These are phyloP conservation scores for Drosophila sechellia DNA, from an alignment of 1,140 invertebrate species.

Conservation along the genomic window DNA sequence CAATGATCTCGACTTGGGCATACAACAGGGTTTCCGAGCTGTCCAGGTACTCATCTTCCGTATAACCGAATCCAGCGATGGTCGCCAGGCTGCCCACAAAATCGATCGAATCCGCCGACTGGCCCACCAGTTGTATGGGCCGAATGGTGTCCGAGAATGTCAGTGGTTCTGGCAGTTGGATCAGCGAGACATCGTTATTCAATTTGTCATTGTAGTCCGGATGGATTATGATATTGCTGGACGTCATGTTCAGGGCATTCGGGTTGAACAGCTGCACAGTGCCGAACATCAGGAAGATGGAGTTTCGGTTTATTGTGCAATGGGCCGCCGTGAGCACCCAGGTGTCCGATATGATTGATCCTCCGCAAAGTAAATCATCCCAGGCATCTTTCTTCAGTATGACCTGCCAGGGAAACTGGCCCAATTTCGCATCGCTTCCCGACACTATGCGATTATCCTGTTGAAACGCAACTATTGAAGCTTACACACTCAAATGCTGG, in stretches of 20 bases:
- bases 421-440: conserved; percentile 39
- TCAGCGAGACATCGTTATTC: conserved; percentile 86
- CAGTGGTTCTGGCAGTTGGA: conserved; percentile 85
- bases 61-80: conserved; percentile 68
- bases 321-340: conserved; percentile 87
- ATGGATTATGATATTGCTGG: conserved; percentile 84
- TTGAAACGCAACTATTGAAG: conserved; percentile 3
- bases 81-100: conserved; percentile 61
- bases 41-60: conserved; percentile 73
- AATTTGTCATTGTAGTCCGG: conserved; percentile 84
- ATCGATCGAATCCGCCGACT: conserved; percentile 22
- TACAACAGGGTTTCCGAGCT: conserved; percentile 60
- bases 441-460: conserved; percentile 70
- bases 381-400: conserved; percentile 67
- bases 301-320: conserved; percentile 83
- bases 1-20: conserved; percentile 69
- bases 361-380: conserved; percentile 85
- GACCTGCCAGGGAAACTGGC: conserved; percentile 81
- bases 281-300: conserved; percentile 83
- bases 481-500: not conserved
- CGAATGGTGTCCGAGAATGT: conserved; percentile 69
- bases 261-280: conserved; percentile 83
- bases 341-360: conserved; percentile 85
- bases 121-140: conserved; percentile 62
- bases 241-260: conserved; percentile 67